These are phyloP conservation scores for Lithophane ornitopus DNA, from an alignment of 2,888 invertebrate species.

Conservation along the genomic window DNA sequence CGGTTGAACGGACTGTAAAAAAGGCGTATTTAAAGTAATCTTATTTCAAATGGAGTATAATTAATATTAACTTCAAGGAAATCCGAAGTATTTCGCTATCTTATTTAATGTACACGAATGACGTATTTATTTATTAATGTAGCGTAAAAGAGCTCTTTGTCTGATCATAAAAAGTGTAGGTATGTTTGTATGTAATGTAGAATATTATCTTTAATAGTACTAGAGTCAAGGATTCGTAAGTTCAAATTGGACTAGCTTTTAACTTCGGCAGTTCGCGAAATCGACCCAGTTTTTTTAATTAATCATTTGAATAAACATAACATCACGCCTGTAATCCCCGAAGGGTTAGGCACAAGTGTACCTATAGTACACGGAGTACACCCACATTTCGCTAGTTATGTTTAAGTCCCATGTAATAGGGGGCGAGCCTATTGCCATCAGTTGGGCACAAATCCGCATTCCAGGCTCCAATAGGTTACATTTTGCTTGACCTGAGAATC, in stretches of 20 bases:
- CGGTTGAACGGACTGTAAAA: no score
- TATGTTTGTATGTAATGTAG: conserved; percentile 22
- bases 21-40: no score
- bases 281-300: conserved; percentile 7
- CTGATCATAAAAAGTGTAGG: conserved; percentile 35
- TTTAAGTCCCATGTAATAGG: not conserved
- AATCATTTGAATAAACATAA: no score
- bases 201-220: conserved; percentile 46
- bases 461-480: not conserved
- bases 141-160: conserved; percentile 53
- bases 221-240: conserved; percentile 60
- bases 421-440: not conserved
- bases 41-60: no score
- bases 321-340: not conserved
- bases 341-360: not conserved
- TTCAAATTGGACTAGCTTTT: conserved; percentile 29
- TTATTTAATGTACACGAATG: conserved; percentile 35
- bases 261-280: not conserved
- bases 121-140: conserved; percentile 56
- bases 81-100: conserved; percentile 36
- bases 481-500: not conserved
- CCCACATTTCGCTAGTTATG: not conserved
- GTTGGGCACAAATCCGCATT: not conserved
- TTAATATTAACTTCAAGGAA: conserved; percentile 34
- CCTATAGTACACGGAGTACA: not conserved